Base-by-base conservation (phyloP, 2,113 vertebrate genomes). In the Oreamnos americanus region DNA sequence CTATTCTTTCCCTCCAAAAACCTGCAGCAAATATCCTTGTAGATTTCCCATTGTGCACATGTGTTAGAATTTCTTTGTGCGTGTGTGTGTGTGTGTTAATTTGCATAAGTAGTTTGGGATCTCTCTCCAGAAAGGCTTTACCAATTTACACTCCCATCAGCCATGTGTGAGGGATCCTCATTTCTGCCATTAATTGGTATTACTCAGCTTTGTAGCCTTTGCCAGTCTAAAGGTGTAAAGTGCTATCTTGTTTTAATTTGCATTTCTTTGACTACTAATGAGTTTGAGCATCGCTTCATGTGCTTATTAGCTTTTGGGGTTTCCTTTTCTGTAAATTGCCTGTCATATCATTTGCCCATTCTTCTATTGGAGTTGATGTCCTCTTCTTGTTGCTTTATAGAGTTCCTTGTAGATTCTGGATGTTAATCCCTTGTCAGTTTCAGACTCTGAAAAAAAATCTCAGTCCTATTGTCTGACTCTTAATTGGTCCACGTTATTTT, bases 261-360 rank as follows among this genome's bases (percentile, higher is more conserved):
- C 96, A 97, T 98, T 97, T 97, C 97, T 98, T 90, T 97, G 94
- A 86, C 96, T 93, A 90, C 93, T 97, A 98, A 97, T 98, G 97
- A 98, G 97, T 96, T 49, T 67, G 95, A 97, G 91, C 94, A 90
- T 90, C 74, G 26, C 83, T 91, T 97, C 58, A 9, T 43, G 57
- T 49, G 96, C 97, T 97, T 97, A 97, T 97, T 98, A 98, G 96
- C 98, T 98, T 97, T 97, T 47, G 93, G 98, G 96, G 96, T 94
- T 97, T 97, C 94, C 95, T 97, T 91, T 97, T 78, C 98, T 96
- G 91, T 96, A 97, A 97, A 97, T 97, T 98, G 87, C 97, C 97
- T 98, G 97, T 98, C 98, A 97, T 57, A 79, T 79, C 92, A 85
- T 88, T 96, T 95, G 95, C 96, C 96, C 86, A 39, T 93, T 97